phyloP scores from a whole-genome alignment of 2,888 invertebrate genomes.

The Glyphotaelius pellucidus region DNA sequence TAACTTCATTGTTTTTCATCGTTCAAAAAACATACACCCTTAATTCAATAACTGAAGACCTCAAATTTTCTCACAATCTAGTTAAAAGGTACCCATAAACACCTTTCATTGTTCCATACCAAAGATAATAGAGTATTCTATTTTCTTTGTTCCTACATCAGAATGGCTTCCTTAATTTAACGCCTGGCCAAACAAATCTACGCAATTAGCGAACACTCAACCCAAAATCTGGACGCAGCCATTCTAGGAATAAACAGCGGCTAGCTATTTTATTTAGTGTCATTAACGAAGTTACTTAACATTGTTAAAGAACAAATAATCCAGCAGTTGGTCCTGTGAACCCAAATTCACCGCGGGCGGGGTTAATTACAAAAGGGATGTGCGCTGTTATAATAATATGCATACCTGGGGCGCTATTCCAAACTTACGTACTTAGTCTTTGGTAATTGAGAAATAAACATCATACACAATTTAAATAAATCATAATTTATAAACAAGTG shows the following conservation, averaged over 20 bases:
- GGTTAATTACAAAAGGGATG: constrained; percentile 41
- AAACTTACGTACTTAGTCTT: neutral
- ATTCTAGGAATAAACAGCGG: neutral
- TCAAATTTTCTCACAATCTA: neutral
- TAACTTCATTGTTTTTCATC: too few species aligned
- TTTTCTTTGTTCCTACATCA: neutral
- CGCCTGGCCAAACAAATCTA: neutral
- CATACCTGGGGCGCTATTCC: neutral
- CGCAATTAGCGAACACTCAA: neutral
- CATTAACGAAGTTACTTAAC: constrained; percentile 14
- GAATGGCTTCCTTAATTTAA: neutral
- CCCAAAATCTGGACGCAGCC: neutral
- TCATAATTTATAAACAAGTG: too few species aligned
- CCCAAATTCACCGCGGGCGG: constrained; percentile 28
- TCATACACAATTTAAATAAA: too few species aligned
- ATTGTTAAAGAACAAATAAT: constrained; percentile 36
- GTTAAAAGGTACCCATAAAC: neutral
- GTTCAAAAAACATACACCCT: too few species aligned
- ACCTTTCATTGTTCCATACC: neutral
- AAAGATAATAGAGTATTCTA: too few species aligned
- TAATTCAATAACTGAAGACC: neutral
- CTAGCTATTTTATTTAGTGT: constrained; percentile 4
- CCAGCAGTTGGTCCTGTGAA: constrained; percentile 24
- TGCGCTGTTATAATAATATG: constrained; percentile 12
- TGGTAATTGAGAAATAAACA: neutral